Evolutionary conservation across 1,140 invertebrate genomes (phyloP).

Genomic region (Cotesia vestalis): DNA sequence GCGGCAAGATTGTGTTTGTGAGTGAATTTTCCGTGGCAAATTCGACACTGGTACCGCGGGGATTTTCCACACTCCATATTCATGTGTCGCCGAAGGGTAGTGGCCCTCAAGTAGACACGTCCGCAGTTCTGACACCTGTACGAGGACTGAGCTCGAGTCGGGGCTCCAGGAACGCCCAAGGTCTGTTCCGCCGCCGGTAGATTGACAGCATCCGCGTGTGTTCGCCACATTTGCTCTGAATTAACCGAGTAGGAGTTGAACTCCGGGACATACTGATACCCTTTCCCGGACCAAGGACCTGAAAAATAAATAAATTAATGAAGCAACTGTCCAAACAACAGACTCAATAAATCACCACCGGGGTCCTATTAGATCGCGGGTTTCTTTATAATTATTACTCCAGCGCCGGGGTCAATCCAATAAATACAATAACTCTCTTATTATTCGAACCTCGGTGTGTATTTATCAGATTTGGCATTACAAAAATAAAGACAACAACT

Average conservation of each 20-base stretch:
- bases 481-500: too few species aligned
- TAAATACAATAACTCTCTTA: too few species aligned
- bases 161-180: slow-evolving; percentile 44
- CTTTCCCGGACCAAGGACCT: slow-evolving; percentile 49
- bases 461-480: too few species aligned
- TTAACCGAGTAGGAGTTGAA: neutral
- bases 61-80: slow-evolving; percentile 63
- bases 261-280: neutral
- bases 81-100: slow-evolving; percentile 68
- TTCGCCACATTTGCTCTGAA: neutral
- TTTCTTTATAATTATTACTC: too few species aligned
- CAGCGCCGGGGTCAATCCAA: too few species aligned
- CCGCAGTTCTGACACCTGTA: slow-evolving; percentile 68
- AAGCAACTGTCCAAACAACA: slow-evolving; percentile 44
- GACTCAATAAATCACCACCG: too few species aligned
- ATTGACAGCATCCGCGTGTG: neutral
- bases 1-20: slow-evolving; percentile 60
- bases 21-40: slow-evolving; percentile 60
- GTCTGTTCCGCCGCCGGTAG: neutral
- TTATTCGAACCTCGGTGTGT: too few species aligned
- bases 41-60: slow-evolving; percentile 63
- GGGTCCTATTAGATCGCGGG: too few species aligned
- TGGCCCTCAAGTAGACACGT: slow-evolving; percentile 68
- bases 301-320: slow-evolving; percentile 48
- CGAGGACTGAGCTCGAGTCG: slow-evolving; percentile 47